Evolutionary conservation across 2,888 invertebrate species (phyloP).

Genomic region (Morpho deidamia): DNA sequence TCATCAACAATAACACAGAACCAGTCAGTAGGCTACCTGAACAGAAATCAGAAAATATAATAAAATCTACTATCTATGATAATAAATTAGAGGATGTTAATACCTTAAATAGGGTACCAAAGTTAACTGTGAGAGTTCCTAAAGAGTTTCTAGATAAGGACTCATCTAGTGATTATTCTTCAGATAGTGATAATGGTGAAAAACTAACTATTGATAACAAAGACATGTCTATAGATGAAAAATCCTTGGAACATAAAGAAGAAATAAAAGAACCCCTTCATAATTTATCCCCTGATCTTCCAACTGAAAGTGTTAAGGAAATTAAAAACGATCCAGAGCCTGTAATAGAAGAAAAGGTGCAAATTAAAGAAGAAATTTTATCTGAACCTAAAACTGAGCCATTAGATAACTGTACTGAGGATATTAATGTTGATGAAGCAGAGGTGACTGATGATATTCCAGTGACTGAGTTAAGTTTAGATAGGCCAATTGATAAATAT

Average conservation of each 20-base stretch:
- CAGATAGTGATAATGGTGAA: constrained; percentile 80
- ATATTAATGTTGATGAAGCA: constrained; percentile 54
- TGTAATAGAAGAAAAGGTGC: constrained; percentile 32
- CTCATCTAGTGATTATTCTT: constrained; percentile 73
- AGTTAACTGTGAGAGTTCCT: constrained; percentile 82
- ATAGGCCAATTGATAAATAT: constrained; percentile 86
- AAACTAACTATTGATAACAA: constrained; percentile 79
- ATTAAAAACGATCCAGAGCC: constrained; percentile 29
- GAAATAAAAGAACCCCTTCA: constrained; percentile 23
- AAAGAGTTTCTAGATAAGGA: constrained; percentile 77
- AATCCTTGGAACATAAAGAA: constrained; percentile 30
- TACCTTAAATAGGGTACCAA: constrained; percentile 80
- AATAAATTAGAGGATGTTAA: constrained; percentile 64
- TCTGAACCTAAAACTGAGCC: constrained; percentile 48
- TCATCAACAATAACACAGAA: constrained; percentile 63
- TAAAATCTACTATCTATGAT: constrained; percentile 71
- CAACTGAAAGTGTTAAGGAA: constrained; percentile 18
- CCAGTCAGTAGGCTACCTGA: constrained; percentile 39
- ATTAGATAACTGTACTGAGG: constrained; percentile 41
- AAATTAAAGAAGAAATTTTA: constrained; percentile 39
- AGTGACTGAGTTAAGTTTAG: constrained; percentile 83
- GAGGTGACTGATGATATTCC: constrained; percentile 75
- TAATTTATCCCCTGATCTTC: constrained; percentile 14
- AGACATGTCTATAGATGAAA: constrained; percentile 38
- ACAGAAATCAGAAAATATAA: constrained; percentile 52